Conservation (phyloP, 2,113 vertebrate genomes). For the Aldabrachelys gigantea region DNA sequence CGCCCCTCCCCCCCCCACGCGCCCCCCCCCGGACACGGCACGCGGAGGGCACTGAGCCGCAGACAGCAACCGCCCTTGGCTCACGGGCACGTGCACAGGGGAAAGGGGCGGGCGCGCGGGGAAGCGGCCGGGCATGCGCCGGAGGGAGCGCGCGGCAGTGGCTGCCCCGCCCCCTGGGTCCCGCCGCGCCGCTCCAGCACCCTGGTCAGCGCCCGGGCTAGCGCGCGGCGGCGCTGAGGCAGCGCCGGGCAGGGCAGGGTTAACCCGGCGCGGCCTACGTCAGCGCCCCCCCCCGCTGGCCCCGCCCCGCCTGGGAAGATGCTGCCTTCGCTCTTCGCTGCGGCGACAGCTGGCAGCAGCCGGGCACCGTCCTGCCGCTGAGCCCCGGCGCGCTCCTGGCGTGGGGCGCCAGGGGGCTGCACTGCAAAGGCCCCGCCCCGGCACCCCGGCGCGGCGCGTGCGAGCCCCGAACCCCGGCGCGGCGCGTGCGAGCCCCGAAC, state of each 20-base stretch:
- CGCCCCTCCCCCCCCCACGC: neutral
- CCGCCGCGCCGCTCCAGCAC: constrained; percentile 54
- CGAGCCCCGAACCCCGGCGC: neutral
- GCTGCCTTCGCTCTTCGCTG: constrained; percentile 72
- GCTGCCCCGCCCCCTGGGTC: neutral
- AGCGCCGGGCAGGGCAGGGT: constrained; percentile 81
- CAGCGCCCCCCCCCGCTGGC: constrained; percentile 78
- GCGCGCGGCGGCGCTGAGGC: too few species aligned
- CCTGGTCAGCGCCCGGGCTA: constrained; percentile 17
- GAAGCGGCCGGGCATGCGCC: too few species aligned
- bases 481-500: neutral
- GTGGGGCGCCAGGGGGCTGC: neutral
- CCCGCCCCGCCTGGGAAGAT: constrained; percentile 79
- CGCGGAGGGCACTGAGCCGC: neutral
- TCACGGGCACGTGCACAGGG: neutral
- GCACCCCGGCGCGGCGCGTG: too few species aligned
- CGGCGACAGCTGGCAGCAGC: constrained; percentile 70
- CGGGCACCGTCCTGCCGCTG: constrained; percentile 71
- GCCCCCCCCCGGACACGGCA: neutral
- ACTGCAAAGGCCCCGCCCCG: too few species aligned
- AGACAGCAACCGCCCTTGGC: neutral
- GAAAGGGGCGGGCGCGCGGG: neutral
- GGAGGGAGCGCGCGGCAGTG: neutral
- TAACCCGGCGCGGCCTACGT: constrained; percentile 80
- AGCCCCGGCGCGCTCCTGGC: neutral